Conservation (phyloP, 2,888 invertebrate species). For the Folsomia candida region DNA sequence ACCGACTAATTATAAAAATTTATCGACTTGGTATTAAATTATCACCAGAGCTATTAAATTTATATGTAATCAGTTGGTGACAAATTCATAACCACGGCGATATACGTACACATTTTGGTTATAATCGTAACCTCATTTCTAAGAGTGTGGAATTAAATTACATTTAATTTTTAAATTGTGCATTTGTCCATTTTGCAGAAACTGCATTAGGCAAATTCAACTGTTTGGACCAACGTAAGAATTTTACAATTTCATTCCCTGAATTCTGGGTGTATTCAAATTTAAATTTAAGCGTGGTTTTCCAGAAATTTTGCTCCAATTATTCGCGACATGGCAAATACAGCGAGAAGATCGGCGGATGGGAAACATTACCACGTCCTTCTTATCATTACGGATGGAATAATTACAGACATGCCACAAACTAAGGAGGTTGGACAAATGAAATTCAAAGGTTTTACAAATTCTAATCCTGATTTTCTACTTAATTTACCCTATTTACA, state of each 20-base stretch:
- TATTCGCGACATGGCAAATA: constrained; percentile 55
- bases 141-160: background rate
- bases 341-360: constrained; percentile 55
- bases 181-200: too few relatives aligned
- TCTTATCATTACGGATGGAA: constrained; percentile 60
- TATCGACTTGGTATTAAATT: too few relatives aligned
- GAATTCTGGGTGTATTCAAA: background rate
- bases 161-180: background rate
- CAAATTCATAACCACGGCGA: too few relatives aligned
- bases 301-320: constrained; percentile 58
- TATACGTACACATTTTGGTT: too few relatives aligned
- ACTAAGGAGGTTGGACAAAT: constrained; percentile 56
- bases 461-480: too few relatives aligned
- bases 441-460: too few relatives aligned
- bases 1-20: too few relatives aligned
- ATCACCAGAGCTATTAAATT: too few relatives aligned
- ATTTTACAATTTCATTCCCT: background rate
- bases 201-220: constrained; percentile 52
- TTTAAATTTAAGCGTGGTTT: too few relatives aligned
- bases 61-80: too few relatives aligned
- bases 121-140: too few relatives aligned
- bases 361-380: constrained; percentile 57
- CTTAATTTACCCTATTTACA: too few relatives aligned
- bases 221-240: constrained; percentile 59
- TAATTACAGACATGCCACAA: constrained; percentile 61